Evolutionary conservation across 2,797 vertebrate species (phyloP).

Genomic region (Amblyraja radiata): DNA sequence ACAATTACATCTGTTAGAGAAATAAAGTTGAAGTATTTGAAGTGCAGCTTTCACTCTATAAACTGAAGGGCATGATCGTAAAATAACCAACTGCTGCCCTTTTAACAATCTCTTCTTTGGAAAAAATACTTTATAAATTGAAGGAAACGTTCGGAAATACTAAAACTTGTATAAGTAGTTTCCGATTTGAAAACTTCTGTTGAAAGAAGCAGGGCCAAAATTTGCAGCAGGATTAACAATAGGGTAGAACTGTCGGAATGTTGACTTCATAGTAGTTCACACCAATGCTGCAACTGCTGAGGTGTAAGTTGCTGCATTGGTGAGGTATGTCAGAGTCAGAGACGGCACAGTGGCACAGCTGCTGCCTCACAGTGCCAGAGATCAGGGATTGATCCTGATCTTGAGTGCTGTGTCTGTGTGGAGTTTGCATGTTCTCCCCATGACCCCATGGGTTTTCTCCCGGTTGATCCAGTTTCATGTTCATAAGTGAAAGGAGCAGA

Average conservation of each 20-base stretch:
- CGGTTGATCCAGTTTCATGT: no score
- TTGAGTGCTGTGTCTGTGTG: no score
- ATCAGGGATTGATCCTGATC: no score
- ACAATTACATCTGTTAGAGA: slow-evolving; percentile 9
- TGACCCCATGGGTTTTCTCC: no score
- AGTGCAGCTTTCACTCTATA: background rate
- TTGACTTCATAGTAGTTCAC: background rate
- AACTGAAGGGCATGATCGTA: background rate
- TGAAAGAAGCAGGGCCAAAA: background rate
- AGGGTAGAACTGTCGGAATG: background rate
- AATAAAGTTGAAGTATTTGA: background rate
- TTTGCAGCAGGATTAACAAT: background rate
- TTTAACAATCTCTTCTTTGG: background rate
- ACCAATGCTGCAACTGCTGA: slow-evolving; percentile 33
- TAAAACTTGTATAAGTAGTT: background rate
- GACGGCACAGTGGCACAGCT: no score
- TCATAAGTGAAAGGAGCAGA: no score
- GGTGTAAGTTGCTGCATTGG: slow-evolving; percentile 6
- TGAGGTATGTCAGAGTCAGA: slow-evolving; percentile 17
- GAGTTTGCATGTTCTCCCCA: no score
- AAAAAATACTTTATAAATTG: background rate
- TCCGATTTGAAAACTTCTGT: slow-evolving; percentile 13
- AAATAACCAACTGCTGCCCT: background rate
- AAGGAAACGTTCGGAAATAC: background rate
- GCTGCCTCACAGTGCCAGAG: no score